Base-by-base conservation (phyloP, 2,888 invertebrate species). In the Macrosiphum euphorbiae region DNA sequence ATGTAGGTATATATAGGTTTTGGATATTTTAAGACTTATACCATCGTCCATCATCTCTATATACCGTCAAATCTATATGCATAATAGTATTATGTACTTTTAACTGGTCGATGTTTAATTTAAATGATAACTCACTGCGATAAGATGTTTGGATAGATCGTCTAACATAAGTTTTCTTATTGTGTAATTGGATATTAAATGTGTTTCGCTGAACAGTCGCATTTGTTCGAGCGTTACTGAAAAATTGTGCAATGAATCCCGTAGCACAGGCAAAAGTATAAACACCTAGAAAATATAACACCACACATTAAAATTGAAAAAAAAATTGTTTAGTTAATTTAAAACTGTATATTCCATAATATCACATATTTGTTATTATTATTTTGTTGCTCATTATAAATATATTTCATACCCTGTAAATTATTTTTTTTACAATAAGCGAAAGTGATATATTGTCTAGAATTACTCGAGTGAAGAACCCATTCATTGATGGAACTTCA, bases 231-330 rank as follows among this genome's bases (percentile, higher is more conserved):
- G 96, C n/a, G 96, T 96, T 24, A 96, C 96, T 47, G 96, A 96
- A 95, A 96, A 96, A 95, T 96, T 96, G 95, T 96, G 96, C n/a
- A 96, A 95, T 5, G 96, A 96, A 85, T 96, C 96, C 96, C 97
- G 97, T 85, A 97, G 96, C 95, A 96, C 96, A 92, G 97, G 96
- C 95, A 97, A 96, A 94, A 97, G 96, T 95, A 96, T 96, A 95
- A 96, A 96, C 94, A 97, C 96, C 97, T 97, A 96, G 94, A 96
- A 96, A 96, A 96, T 95, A 95, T 58, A 85, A 94, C 41, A 52
- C 58, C 13, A 94, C 7, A 50, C n/a, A 87, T 78, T 78, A 78
- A 78, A 78, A 78, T 78, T 35, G 20, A 78, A 78, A 78, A 67
- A 67, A 78, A 78, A 20, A 67, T 8, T 78, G 78, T 78, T 78